Evolutionary conservation across 1,140 invertebrate genomes (phyloP).

Genomic region (Trichonephila inaurata): DNA sequence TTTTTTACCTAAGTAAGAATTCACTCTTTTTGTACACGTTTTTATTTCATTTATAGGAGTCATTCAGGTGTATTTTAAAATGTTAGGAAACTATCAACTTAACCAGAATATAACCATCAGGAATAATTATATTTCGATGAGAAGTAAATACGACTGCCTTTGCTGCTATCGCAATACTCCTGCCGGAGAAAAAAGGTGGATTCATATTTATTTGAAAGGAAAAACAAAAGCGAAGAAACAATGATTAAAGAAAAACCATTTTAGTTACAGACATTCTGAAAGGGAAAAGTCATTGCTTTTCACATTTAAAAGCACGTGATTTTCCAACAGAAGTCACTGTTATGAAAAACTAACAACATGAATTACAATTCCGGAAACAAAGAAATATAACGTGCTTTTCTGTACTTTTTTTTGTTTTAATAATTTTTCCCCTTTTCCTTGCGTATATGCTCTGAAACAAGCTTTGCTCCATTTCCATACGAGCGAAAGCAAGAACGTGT

Average conservation of each 20-base stretch:
- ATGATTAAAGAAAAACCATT: conserved; percentile 21
- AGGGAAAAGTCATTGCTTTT: conserved; percentile 19
- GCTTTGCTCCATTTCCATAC: conserved; percentile 41
- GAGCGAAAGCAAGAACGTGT: conserved; percentile 58
- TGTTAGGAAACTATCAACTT: too few relatives aligned
- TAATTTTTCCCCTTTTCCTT: background rate
- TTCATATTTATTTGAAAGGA: background rate
- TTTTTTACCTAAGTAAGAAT: too few relatives aligned
- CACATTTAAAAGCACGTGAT: conserved; percentile 13
- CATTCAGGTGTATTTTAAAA: too few relatives aligned
- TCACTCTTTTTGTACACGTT: too few relatives aligned
- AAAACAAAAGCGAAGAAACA: background rate
- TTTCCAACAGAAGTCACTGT: background rate
- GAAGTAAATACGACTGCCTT: too few relatives aligned
- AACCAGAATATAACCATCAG: too few relatives aligned
- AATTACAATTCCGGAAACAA: conserved; percentile 11
- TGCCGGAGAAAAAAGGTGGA: too few relatives aligned
- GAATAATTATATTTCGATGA: too few relatives aligned
- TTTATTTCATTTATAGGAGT: too few relatives aligned
- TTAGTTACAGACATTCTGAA: background rate
- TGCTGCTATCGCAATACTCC: background rate
- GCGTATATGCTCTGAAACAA: background rate
- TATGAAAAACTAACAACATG: conserved; percentile 11
- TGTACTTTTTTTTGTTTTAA: background rate
- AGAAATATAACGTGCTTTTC: background rate